Percentiles rank a stretch among this genome's conserved stretches.
These are phyloP conservation scores for Abramis brama DNA, from an alignment of 2,113 vertebrate genomes.

Conservation along the genomic window DNA sequence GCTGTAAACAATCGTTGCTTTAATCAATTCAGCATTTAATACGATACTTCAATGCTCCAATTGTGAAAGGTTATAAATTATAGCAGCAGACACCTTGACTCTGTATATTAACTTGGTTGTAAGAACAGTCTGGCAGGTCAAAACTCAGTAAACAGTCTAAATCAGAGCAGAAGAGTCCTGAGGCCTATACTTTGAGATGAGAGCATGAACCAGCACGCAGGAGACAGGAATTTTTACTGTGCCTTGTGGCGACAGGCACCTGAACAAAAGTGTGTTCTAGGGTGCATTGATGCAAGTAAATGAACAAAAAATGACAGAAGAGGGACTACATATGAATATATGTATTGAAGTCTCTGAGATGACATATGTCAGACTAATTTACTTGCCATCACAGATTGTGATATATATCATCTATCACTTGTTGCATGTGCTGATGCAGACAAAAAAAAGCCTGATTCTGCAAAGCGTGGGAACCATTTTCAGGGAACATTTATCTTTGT, in stretches of 20 bases:
- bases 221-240: slow-evolving; percentile 43
- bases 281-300: slow-evolving; percentile 22
- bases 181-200: slow-evolving; percentile 26
- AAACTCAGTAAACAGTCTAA: slow-evolving; percentile 20
- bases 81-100: slow-evolving; percentile 21
- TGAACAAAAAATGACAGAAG: neutral
- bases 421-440: neutral
- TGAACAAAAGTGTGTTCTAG: slow-evolving; percentile 33
- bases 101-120: slow-evolving; percentile 24
- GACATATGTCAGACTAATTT: neutral
- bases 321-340: neutral
- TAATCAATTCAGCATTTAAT: neutral
- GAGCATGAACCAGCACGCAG: slow-evolving; percentile 52
- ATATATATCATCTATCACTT: neutral
- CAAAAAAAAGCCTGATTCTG: neutral
- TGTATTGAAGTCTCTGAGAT: neutral
- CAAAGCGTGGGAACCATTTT: neutral
- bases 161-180: slow-evolving; percentile 18
- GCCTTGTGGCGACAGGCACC: slow-evolving; percentile 40
- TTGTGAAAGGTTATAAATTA: slow-evolving; percentile 15
- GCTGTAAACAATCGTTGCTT: neutral
- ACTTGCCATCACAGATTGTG: neutral
- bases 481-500: neutral
- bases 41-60: neutral
- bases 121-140: slow-evolving; percentile 23